A percentile compares a stretch with the other conserved stretches of the same genome.
Evolutionary conservation across 2,888 invertebrate species (phyloP).

Genomic region (Xylocampa areola): DNA sequence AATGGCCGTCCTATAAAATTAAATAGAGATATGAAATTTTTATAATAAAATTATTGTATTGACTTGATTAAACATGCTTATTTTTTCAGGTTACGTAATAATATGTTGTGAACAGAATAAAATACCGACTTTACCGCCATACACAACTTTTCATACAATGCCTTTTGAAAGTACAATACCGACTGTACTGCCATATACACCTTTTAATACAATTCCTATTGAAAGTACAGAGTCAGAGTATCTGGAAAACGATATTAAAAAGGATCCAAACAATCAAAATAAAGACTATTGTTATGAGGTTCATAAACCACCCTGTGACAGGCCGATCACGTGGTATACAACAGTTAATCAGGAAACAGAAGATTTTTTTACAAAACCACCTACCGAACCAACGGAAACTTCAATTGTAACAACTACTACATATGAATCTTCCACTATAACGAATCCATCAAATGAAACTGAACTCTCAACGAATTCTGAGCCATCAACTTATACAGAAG

Average conservation of each 20-base stretch:
- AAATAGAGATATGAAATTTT: too few relatives aligned
- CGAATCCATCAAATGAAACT: neutral
- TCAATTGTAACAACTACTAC: constrained; percentile 3
- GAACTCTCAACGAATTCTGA: neutral
- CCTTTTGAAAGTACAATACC: neutral
- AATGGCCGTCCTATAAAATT: neutral
- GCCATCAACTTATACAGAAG: neutral
- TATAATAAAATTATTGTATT: too few relatives aligned
- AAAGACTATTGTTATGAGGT: neutral
- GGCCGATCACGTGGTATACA: constrained; percentile 35
- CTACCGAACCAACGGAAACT: constrained; percentile 5
- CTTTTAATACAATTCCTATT: neutral
- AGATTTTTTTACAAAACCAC: constrained; percentile 1
- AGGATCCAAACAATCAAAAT: neutral
- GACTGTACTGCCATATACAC: neutral
- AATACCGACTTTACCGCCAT: neutral
- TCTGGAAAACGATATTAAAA: constrained; percentile 17
- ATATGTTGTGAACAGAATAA: neutral
- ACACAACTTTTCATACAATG: too few relatives aligned
- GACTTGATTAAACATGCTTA: neutral
- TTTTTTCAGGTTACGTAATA: constrained; percentile 26
- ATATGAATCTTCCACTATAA: neutral
- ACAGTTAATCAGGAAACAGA: constrained; percentile 6
- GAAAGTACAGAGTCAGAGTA: constrained; percentile 6
- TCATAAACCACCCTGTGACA: constrained; percentile 18